Percentiles rank a stretch among this genome's conserved stretches.
Conservation (phyloP, 2,888 invertebrate genomes). For the Brachylomia viminalis region DNA sequence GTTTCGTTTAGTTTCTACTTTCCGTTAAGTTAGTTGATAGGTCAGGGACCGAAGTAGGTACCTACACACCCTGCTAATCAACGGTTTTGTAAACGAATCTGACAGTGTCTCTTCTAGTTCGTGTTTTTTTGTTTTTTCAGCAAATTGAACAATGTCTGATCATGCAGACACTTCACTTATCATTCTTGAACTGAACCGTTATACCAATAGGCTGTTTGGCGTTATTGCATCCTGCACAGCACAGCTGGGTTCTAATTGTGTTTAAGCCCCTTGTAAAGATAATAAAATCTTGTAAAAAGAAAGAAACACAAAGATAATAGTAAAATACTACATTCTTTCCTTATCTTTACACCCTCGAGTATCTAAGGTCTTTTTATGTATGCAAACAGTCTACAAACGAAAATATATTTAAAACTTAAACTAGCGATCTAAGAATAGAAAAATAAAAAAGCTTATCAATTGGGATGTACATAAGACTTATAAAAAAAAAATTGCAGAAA, state of each 20-base stretch:
- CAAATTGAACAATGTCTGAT: not conserved
- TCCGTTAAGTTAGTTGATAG: not conserved
- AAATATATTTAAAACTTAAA: slow-evolving; percentile 35
- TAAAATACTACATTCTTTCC: not conserved
- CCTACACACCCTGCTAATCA: not conserved
- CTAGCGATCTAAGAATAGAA: not conserved
- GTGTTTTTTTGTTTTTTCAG: not conserved
- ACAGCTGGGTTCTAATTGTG: not conserved
- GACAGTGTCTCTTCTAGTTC: not conserved
- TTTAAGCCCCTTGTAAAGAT: not conserved
- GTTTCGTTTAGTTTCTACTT: slow-evolving; percentile 12
- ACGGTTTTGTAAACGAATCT: not conserved
- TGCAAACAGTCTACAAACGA: slow-evolving; percentile 6
- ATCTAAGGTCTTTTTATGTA: not conserved
- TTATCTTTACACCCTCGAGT: slow-evolving; percentile 16
- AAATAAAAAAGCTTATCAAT: not conserved
- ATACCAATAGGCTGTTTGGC: not conserved
- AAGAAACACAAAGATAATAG: slow-evolving; percentile 8
- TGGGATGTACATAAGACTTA: no score
- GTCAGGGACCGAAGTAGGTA: not conserved
- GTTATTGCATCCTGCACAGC: not conserved
- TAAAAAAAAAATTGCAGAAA: not conserved
- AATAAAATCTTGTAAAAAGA: not conserved
- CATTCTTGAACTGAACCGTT: not conserved
- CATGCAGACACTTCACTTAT: not conserved